Conservation (phyloP, 92 coral and sea anemone species). For the Diadumene lineata region DNA sequence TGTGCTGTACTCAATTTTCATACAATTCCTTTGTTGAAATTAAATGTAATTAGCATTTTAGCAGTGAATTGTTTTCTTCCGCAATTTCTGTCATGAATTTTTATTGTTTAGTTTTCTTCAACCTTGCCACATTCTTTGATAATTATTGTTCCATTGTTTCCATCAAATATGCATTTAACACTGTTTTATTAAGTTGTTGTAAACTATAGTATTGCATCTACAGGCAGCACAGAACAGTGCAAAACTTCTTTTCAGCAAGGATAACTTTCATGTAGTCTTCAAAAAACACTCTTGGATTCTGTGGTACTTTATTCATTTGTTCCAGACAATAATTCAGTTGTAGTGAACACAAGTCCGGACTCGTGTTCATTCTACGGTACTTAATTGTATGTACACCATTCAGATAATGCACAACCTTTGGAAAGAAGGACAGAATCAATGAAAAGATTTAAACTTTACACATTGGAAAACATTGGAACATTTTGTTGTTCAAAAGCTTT, state of each 20-base stretch:
- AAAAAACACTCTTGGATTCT: background rate
- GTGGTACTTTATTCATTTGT: too few species aligned
- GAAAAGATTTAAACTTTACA: background rate
- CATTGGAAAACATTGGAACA: background rate
- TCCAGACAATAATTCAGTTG: too few species aligned
- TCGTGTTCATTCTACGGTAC: too few species aligned
- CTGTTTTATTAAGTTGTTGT: background rate
- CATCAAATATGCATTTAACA: background rate
- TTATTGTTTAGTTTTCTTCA: constrained; percentile 30
- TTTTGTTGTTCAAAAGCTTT: background rate
- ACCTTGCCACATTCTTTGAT: background rate
- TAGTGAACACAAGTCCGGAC: too few species aligned
- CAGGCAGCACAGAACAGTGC: constrained; percentile 22
- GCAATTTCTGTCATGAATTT: too few species aligned
- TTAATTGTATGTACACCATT: too few species aligned
- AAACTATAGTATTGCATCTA: constrained; percentile 16
- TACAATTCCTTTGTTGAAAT: too few species aligned
- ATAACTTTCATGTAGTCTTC: constrained; percentile 3
- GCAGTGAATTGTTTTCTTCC: too few species aligned
- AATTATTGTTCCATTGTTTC: constrained; percentile 12
- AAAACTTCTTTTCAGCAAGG: constrained; percentile 21
- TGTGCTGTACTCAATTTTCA: too few species aligned
- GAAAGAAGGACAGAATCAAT: constrained; percentile 13
- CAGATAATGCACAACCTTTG: too few species aligned
- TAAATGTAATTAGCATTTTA: too few species aligned